A percentile compares a stretch with the other conserved stretches of the same genome.
Conservation (phyloP, 2,797 vertebrate genomes). For the Chiroxiphia lanceolata region DNA sequence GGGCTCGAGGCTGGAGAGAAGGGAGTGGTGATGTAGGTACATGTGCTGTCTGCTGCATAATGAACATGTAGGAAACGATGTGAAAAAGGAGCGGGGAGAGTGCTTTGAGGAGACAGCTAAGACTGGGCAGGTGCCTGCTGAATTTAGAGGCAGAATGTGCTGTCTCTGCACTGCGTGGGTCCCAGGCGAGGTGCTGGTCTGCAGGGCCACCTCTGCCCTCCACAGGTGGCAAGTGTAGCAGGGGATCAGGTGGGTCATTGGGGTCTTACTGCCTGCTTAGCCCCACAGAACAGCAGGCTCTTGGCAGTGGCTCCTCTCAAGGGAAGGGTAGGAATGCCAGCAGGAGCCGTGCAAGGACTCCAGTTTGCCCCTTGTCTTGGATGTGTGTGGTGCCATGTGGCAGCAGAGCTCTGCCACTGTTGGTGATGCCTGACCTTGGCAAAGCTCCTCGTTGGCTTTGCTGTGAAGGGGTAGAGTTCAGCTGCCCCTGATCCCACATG, state of each 20-base stretch:
- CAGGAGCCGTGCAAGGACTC: rapidly evolving
- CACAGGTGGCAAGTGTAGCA: too few species aligned
- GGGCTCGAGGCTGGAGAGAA: neutral
- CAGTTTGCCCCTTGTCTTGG: rapidly evolving
- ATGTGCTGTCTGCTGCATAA: rapidly evolving
- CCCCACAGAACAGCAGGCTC: neutral
- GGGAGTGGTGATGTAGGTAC: rapidly evolving
- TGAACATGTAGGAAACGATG: neutral
- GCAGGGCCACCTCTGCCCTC: neutral
- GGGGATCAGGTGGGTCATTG: rapidly evolving
- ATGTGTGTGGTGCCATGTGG: rapidly evolving
- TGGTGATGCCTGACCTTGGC: neutral
- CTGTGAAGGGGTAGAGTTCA: neutral
- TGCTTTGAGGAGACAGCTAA: neutral
- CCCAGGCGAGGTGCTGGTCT: neutral
- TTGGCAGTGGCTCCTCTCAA: neutral
- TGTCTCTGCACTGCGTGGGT: rapidly evolving
- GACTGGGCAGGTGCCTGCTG: too few species aligned
- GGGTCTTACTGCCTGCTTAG: neutral
- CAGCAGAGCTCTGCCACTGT: neutral
- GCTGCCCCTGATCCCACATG: neutral
- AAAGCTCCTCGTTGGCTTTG: rapidly evolving
- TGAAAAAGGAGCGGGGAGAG: neutral
- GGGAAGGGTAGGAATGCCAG: neutral
- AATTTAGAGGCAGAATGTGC: neutral